phyloP scores from a whole-genome alignment of 2,113 vertebrate species.

The Strigops habroptila region DNA sequence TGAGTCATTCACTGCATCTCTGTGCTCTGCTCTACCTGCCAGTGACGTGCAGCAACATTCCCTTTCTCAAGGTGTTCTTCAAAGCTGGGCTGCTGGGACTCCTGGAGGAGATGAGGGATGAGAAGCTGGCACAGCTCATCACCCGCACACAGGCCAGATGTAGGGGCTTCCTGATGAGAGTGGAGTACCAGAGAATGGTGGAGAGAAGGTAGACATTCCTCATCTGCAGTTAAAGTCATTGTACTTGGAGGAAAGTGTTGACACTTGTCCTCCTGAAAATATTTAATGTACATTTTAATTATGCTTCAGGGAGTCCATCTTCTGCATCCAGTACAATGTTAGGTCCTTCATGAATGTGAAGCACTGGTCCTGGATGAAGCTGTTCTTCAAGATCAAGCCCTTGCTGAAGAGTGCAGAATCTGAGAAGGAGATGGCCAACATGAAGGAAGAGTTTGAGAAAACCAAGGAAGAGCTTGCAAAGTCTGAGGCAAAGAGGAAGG shows the following conservation, averaged over 20 bases:
- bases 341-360: slow-evolving; percentile 91
- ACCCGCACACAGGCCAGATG: not conserved
- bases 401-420: slow-evolving; percentile 84
- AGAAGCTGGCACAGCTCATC: slow-evolving; percentile 39
- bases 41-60: not conserved
- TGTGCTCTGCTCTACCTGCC: not conserved
- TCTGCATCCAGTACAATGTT: slow-evolving; percentile 85
- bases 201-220: slow-evolving; percentile 69
- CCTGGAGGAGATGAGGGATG: slow-evolving; percentile 92
- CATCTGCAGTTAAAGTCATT: not conserved
- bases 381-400: slow-evolving; percentile 82
- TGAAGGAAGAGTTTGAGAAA: slow-evolving; percentile 86
- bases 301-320: slow-evolving; percentile 78
- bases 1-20: not conserved
- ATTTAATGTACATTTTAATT: not conserved
- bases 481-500: slow-evolving; percentile 81
- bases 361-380: slow-evolving; percentile 92
- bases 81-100: slow-evolving; percentile 89
- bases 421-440: slow-evolving; percentile 70
- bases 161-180: not conserved
- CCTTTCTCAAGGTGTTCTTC: slow-evolving; percentile 84
- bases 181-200: not conserved
- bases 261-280: not conserved
- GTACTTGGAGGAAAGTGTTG: not conserved
- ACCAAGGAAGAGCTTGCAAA: slow-evolving; percentile 86